Conservation (phyloP, 2,113 vertebrate genomes). For the Hyla sarda region DNA sequence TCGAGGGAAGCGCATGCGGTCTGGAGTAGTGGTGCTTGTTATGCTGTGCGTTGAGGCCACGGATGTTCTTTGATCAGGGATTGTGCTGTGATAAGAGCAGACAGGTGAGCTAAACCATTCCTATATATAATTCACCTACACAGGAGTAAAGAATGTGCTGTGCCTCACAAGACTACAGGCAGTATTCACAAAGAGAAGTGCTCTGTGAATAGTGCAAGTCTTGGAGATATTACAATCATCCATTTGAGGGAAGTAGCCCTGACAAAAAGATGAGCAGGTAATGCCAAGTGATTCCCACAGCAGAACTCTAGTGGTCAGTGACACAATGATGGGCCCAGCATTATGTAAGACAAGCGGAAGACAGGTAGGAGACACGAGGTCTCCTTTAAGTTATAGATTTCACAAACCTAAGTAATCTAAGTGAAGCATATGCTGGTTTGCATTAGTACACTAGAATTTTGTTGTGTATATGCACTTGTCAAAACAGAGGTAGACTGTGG, state of each 20-base stretch:
- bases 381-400: no score
- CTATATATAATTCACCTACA: background rate
- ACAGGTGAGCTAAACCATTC: background rate
- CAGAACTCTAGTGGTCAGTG: background rate
- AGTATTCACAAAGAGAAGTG: background rate
- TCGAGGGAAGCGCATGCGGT: conserved; percentile 91
- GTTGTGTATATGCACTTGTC: background rate
- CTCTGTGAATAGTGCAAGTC: background rate
- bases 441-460: background rate
- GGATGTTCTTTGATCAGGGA: conserved; percentile 87
- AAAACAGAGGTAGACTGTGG: background rate
- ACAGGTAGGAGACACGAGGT: no score
- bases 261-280: background rate
- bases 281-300: background rate
- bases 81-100: conserved; percentile 70
- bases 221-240: background rate
- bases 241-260: background rate
- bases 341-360: no score
- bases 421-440: background rate
- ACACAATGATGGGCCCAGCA: background rate
- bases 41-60: conserved; percentile 95
- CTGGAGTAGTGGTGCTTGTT: conserved; percentile 87
- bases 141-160: background rate
- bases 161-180: background rate
- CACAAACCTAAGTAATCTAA: background rate